A percentile compares a stretch with the other conserved stretches of the same genome.
These are phyloP conservation scores for Rotaria magnacalcarata DNA, from an alignment of 2,888 invertebrate species.

Conservation along the genomic window DNA sequence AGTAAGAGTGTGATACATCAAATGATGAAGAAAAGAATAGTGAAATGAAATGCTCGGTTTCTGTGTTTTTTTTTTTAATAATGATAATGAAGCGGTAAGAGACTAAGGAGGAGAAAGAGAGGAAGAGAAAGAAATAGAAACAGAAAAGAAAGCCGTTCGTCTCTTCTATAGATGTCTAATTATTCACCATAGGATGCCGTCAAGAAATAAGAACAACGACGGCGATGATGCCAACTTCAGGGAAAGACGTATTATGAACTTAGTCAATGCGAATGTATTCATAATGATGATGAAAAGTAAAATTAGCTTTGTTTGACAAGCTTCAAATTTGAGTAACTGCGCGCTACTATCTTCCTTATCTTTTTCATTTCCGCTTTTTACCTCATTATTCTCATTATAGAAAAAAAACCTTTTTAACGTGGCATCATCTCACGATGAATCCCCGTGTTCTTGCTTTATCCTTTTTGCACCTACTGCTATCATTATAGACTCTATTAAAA, in stretches of 20 bases:
- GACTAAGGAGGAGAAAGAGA: neutral
- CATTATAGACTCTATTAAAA: neutral
- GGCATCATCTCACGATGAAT: neutral
- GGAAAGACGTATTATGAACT: neutral
- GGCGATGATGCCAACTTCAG: neutral
- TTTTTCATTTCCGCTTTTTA: constrained; percentile 3
- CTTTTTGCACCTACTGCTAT: neutral
- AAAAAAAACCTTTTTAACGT: neutral
- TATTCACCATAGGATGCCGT: neutral
- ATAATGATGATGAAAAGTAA: constrained; percentile 21
- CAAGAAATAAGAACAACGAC: neutral
- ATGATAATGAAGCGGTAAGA: constrained; percentile 8
- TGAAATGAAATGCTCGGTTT: neutral
- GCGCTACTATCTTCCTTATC: neutral
- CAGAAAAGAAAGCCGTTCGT: neutral
- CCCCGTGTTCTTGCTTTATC: neutral
- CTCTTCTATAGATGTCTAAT: neutral
- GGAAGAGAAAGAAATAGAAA: neutral
- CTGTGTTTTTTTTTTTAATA: neutral
- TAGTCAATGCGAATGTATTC: neutral
- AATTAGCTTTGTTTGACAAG: constrained; percentile 32
- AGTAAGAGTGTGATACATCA: neutral
- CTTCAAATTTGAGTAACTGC: neutral
- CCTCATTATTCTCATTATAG: neutral
- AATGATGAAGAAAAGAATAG: constrained; percentile 8